Evolutionary conservation across 2,888 invertebrate genomes (phyloP).

Genomic region (Ischnus inquisitorius): DNA sequence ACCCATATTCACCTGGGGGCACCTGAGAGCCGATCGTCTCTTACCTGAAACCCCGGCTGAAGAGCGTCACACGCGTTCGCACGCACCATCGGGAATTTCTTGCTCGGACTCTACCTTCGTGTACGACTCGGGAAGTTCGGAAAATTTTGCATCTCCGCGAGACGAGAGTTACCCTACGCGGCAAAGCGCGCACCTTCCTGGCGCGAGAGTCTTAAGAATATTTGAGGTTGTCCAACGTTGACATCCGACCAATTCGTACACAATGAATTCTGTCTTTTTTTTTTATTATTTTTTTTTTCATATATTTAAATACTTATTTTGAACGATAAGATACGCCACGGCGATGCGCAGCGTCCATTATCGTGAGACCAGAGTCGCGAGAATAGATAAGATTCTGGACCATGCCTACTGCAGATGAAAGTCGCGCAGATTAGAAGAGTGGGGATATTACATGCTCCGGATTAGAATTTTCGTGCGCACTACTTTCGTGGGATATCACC

Average conservation of each 20-base stretch:
- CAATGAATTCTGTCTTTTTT: not conserved
- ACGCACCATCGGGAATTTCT: conserved; percentile 73
- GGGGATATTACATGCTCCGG: not conserved
- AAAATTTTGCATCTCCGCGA: conserved; percentile 7
- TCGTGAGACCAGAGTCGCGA: not conserved
- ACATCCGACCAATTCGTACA: not conserved
- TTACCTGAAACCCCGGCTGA: conserved; percentile 69
- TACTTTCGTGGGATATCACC: conserved; percentile 13
- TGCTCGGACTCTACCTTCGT: conserved; percentile 4
- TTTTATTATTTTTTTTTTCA: not conserved
- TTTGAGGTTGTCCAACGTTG: conserved; percentile 1
- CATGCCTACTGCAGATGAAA: conserved; percentile 15
- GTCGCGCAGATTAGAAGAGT: not conserved
- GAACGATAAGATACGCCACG: too few species aligned
- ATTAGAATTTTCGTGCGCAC: not conserved
- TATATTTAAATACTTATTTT: not conserved
- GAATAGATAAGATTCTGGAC: conserved; percentile 6
- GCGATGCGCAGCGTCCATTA: not conserved
- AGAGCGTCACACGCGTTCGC: conserved; percentile 73
- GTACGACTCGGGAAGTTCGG: conserved; percentile 5
- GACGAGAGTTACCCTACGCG: not conserved
- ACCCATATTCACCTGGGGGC: conserved; percentile 42
- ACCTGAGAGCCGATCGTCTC: conserved; percentile 70
- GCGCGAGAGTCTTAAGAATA: conserved; percentile 42
- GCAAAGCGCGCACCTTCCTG: not conserved